Evolutionary conservation across 2,113 vertebrate species (phyloP), one percentile per base, ranked within the genome.

Genomic region (Pongo abelii): DNA sequence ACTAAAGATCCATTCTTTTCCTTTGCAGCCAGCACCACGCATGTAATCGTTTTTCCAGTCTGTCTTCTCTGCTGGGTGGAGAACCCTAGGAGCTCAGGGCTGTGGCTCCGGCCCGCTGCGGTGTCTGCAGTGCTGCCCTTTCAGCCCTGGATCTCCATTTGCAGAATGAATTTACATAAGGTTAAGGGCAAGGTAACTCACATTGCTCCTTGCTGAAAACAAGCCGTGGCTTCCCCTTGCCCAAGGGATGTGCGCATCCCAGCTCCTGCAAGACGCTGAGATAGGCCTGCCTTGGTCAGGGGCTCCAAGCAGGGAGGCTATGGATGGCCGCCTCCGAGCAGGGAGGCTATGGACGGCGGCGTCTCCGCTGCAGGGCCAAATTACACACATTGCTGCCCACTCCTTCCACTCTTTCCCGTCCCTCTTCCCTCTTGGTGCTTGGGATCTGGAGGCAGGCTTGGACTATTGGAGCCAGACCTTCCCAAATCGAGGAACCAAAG

Each of bases 341-440:
- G 74, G 55, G 35, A 61, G 17, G 27, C 38, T 27, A 3, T 5
- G 16, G 50, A 35, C 10, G 22, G 61, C 25, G 0, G 43, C n/a
- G 0, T 1, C 38, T 35, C 3, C 6, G 30, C 14, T 55, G 18
- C 2, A 2, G 0, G 3, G 40, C 32, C n/a, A 6, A 17, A 35
- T 18, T 20, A 2, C 32, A 16, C 70, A 22, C 23, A 5, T 27
- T 40, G 22, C 52, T 18, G 2, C 25, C 25, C 7, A 2, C 9
- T 48, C 13, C 22, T 46, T 38, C 35, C 20, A 5, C 2, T 30
- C 50, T 55, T 14, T 40, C 6, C 27, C 27, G 25, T 32, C 64
- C 64, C 64, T 2, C 11, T 35, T 35, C 3, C 5, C 11, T 1
- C 59, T 30, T 16, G 27, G 40, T 88, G 35, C 8, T 27, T 52